Evolutionary conservation across 2,797 vertebrate species (phyloP), one percentile per base, ranked within the genome.

Genomic region (Pygocentrus nattereri): DNA sequence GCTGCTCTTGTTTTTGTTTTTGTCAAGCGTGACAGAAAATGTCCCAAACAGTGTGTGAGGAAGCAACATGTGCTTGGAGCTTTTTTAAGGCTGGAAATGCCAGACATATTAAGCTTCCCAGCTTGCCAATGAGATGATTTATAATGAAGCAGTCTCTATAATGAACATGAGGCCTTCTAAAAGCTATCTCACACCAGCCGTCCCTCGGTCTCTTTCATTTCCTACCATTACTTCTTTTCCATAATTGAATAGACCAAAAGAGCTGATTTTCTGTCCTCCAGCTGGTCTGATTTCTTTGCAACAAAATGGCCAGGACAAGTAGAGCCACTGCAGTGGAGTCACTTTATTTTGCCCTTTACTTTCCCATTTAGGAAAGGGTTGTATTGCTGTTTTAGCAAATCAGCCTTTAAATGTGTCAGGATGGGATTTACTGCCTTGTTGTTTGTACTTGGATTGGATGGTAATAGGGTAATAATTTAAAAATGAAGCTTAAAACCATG

Each of bases 71-170:
- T 54, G 59, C 61, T 71, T 56, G 64, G 56, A 61, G 41, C 56
- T 23, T 41, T 52, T 41, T 31, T 47, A n/a, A 64, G 59, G 34
- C 69, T 79, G 61, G 21, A 79, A 71, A 74, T 80, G 71, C 79
- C 79, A 80, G 50, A 74, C 34, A 11, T 62, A 80, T 74, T 80
- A 73, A 16, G 49, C 49, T 80, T 80, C 25, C 59, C 58, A 31
- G 47, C 52, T 59, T 69, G 62, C 47, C 71, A 81, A 56, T 70
- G 73, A 25, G 56, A 21, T 70, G 47, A 81, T 81, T 70, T 30
- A 7, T 52, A 65, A 61, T 62, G 62, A 80, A 74, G 38, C 62
- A 41, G 71, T 74, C 71, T 67, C 34, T 58, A 19, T 80, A 80
- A 74, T 58, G 41, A 61, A 76, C 64, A 25, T 70, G 72, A 50